These are phyloP conservation scores for Drosophila birchii DNA, from an alignment of 2,888 invertebrate genomes.

Conservation along the genomic window DNA sequence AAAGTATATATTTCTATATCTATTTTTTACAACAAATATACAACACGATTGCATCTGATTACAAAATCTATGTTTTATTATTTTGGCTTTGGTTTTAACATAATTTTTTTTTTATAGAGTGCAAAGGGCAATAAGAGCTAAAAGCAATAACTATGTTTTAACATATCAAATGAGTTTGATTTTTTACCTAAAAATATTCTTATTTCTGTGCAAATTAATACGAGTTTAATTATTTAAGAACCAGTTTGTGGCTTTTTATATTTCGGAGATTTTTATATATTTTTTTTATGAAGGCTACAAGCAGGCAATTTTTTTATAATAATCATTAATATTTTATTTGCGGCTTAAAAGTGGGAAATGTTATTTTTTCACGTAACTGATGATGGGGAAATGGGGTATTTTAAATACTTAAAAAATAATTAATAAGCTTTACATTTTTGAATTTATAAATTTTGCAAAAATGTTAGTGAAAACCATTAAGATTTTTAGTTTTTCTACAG, in stretches of 20 bases:
- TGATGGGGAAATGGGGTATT: not conserved
- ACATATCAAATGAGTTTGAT: conserved; percentile 38
- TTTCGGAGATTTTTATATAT: not conserved
- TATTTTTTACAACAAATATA: conserved; percentile 53
- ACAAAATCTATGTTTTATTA: conserved; percentile 3
- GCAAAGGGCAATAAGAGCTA: conserved; percentile 68
- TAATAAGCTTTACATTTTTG: too few relatives aligned
- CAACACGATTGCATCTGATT: conserved; percentile 36
- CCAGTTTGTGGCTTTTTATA: not conserved
- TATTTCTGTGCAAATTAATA: not conserved
- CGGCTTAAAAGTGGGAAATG: not conserved
- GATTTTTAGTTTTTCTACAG: not conserved
- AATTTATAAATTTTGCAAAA: too few relatives aligned
- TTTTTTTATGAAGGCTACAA: not conserved
- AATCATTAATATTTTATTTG: not conserved
- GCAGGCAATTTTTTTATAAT: not conserved
- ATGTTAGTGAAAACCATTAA: not conserved
- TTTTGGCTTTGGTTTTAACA: conserved; percentile 10
- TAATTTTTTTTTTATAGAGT: conserved; percentile 30
- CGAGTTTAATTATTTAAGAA: not conserved
- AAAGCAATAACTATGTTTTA: conserved; percentile 39
- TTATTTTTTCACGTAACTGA: not conserved
- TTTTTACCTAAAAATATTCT: not conserved
- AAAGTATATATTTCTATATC: conserved; percentile 33
- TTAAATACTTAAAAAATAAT: not conserved